phyloP scores from a whole-genome alignment of 2,888 invertebrate genomes.

The Megastigmus dorsalis region DNA sequence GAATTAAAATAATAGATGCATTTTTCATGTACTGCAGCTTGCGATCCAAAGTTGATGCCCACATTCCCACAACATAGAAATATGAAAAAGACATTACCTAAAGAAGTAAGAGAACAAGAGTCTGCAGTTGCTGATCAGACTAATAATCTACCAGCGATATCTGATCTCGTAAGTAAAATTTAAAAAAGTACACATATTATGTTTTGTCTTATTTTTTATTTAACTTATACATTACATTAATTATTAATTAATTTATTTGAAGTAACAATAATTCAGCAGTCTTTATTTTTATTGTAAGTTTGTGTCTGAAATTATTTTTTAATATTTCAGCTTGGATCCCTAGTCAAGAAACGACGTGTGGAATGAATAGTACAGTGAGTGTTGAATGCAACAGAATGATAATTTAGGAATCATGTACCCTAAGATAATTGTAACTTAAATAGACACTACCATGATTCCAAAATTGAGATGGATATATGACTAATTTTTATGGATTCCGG shows the following conservation, averaged over 20 bases:
- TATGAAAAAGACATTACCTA: slow-evolving; percentile 77
- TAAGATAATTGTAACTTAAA: slow-evolving; percentile 35
- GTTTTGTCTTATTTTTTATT: slow-evolving; percentile 38
- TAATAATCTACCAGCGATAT: slow-evolving; percentile 86
- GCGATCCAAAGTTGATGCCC: slow-evolving; percentile 98
- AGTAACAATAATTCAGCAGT: slow-evolving; percentile 51
- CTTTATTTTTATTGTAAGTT: slow-evolving; percentile 53
- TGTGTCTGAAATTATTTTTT: slow-evolving; percentile 31
- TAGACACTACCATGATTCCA: neutral
- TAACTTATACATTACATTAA: slow-evolving; percentile 48
- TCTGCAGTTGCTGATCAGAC: slow-evolving; percentile 78
- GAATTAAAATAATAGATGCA: neutral
- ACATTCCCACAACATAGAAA: slow-evolving; percentile 97
- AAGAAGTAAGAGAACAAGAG: slow-evolving; percentile 69
- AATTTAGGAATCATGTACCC: slow-evolving; percentile 35
- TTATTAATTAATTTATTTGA: slow-evolving; percentile 33
- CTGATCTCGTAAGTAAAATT: slow-evolving; percentile 80
- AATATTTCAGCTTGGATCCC: slow-evolving; percentile 80
- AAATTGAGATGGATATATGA: neutral
- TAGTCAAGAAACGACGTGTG: slow-evolving; percentile 86
- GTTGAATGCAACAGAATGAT: slow-evolving; percentile 28
- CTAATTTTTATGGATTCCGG: slow-evolving; percentile 22
- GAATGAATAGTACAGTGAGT: slow-evolving; percentile 76
- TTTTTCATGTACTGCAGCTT: slow-evolving; percentile 84
- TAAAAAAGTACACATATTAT: slow-evolving; percentile 17